These are phyloP conservation scores for Dasysyrphus tricinctus DNA, from an alignment of 2,888 invertebrate genomes.

Conservation along the genomic window DNA sequence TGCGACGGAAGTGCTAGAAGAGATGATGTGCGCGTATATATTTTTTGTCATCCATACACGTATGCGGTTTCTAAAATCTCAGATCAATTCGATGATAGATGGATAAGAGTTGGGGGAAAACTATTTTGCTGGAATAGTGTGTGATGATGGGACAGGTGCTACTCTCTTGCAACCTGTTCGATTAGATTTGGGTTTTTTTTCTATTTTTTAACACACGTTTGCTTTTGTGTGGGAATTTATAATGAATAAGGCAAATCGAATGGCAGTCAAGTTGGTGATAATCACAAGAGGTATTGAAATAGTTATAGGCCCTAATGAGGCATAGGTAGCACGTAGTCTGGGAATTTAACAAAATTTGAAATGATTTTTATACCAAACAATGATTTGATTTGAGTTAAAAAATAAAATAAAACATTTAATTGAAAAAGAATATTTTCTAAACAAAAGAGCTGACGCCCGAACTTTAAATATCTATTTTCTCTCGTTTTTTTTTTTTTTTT, in stretches of 20 bases:
- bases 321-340: conserved; percentile 13
- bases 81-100: conserved; percentile 38
- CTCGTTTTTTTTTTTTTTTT: no score
- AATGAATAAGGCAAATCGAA: conserved; percentile 26
- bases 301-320: conserved; percentile 9
- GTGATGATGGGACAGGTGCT: conserved; percentile 40
- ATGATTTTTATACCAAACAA: neutral
- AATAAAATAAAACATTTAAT: neutral
- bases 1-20: conserved; percentile 70
- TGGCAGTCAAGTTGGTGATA: conserved; percentile 6
- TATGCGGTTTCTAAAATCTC: conserved; percentile 41
- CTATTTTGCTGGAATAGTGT: conserved; percentile 10
- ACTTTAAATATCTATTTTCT: neutral
- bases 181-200: conserved; percentile 18
- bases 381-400: neutral
- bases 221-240: conserved; percentile 30
- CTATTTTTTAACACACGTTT: conserved; percentile 21
- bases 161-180: conserved; percentile 42
- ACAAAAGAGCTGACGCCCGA: conserved; percentile 28
- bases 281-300: neutral
- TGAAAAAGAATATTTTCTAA: neutral
- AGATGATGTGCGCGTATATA: conserved; percentile 50
- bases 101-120: conserved; percentile 15
- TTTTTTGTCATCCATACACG: neutral
- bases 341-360: neutral